These are phyloP conservation scores for Heterotilapia buettikoferi DNA, from an alignment of 2,113 vertebrate species.

Conservation along the genomic window DNA sequence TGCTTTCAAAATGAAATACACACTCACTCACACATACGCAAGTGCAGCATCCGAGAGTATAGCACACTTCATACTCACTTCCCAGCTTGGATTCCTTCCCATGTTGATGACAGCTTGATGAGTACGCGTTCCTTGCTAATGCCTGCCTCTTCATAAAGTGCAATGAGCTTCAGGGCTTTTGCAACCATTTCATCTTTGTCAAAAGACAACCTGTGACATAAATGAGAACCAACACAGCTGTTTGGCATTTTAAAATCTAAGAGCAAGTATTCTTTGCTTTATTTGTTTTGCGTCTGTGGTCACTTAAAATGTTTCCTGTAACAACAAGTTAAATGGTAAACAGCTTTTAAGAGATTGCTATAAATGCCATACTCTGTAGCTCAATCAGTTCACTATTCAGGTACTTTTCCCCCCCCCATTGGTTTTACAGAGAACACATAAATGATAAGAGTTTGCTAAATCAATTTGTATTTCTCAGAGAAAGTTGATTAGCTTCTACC, in stretches of 20 bases:
- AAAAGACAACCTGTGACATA: constrained; percentile 81
- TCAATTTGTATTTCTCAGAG: not conserved
- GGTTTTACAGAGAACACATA: not conserved
- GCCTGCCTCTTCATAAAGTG: constrained; percentile 87
- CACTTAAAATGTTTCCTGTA: not conserved
- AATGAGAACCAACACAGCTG: not conserved
- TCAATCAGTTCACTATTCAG: not conserved
- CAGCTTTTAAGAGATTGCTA: not conserved
- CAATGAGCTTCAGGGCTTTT: constrained; percentile 81
- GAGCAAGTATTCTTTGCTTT: not conserved
- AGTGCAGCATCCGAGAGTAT: not conserved
- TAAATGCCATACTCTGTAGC: not conserved
- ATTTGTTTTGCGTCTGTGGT: accelerated
- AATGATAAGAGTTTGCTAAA: not conserved
- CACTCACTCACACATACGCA: not conserved
- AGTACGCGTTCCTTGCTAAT: constrained; percentile 86
- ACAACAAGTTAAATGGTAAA: not conserved
- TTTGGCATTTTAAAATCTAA: not conserved
- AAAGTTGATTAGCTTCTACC: not conserved
- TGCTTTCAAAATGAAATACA: not conserved
- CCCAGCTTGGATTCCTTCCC: constrained; percentile 97
- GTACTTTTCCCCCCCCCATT: accelerated
- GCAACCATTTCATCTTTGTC: constrained; percentile 90
- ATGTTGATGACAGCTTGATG: constrained; percentile 94
- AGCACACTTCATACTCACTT: constrained; percentile 61